phyloP scores from a whole-genome alignment of 2,888 invertebrate genomes.

The Hartigia nigra region DNA sequence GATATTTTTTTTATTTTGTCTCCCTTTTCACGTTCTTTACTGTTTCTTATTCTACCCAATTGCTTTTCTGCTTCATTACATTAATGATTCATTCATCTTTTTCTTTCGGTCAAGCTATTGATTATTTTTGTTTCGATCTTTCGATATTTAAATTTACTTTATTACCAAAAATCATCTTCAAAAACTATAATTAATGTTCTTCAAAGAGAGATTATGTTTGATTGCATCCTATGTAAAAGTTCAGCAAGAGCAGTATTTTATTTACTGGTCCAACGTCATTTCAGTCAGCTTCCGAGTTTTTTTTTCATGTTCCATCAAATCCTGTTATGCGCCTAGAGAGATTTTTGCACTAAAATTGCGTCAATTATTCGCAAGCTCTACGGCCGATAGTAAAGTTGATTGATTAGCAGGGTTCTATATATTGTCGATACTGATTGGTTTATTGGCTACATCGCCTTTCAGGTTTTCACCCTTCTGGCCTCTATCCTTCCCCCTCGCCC shows the following conservation, averaged over 20 bases:
- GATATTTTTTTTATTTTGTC: not conserved
- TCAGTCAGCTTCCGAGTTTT: not conserved
- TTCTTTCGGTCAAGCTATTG: not conserved
- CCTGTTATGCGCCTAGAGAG: conserved; percentile 10
- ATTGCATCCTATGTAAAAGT: not conserved
- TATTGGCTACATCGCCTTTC: conserved; percentile 1
- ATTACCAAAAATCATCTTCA: not conserved
- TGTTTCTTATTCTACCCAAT: not conserved
- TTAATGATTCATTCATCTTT: not conserved
- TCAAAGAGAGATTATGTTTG: not conserved
- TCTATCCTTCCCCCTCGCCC: conserved; percentile 13
- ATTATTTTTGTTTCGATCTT: not conserved
- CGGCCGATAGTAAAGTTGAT: conserved; percentile 21
- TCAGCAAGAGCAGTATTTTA: not conserved
- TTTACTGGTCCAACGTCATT: not conserved
- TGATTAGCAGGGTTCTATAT: conserved; percentile 26
- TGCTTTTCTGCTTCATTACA: not conserved
- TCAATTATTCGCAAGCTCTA: not conserved
- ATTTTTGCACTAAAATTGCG: conserved; percentile 37
- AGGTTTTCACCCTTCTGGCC: conserved; percentile 17
- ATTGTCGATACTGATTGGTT: conserved; percentile 42
- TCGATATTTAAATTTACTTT: not conserved
- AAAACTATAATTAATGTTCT: not conserved
- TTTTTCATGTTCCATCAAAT: not conserved
- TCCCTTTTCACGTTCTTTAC: not conserved